Base-by-base conservation (phyloP, 2,888 invertebrate species). In the Muschampia plurimacula region DNA sequence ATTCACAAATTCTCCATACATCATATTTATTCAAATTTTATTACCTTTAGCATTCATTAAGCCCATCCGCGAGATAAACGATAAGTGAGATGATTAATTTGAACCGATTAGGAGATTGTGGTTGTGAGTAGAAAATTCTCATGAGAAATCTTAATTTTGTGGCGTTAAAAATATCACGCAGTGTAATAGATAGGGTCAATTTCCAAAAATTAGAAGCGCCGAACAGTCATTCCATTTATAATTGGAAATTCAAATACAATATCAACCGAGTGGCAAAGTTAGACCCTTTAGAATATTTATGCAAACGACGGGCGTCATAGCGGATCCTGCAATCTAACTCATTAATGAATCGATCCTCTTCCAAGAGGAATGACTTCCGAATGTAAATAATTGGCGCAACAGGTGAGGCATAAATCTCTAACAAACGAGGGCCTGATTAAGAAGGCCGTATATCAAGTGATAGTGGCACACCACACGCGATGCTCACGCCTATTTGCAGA, bases 301-400 rank as follows among this genome's bases (percentile, higher is more conserved):
- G 76, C 74, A 74, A 77, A 78, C 70, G 74, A 77, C 65, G 71
- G 74, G 74, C 66, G 77, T 75, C 78, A 78, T 73, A 68, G 71
- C 57, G 73, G 69, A 67, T 68, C 74, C 74, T 77, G 75, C 76
- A 77, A 82, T 80, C 69, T 60, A 77, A 76, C 74, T 79, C 74
- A 81, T 81, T 83, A 82, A 81, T 79, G 79, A 80, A 81, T 79
- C 79, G 75, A 79, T 77, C 76, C 74, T 15, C 75, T 67, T 67
- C 67, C 77, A 77, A 82, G 83, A 89, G 82, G 81, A 87, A 91
- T 86, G 83, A 88, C 88, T 89, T 89, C 88, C 85, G 86, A 89
- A 89, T 87, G 89, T 90, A 89, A 92, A 90, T 91, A 91, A 90
- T 91, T 91, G 89, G 89, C 89, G 86, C 89, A 92, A 92, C 91